Base-by-base conservation (phyloP, 2,888 invertebrate species). In the Rosalia funebris region DNA sequence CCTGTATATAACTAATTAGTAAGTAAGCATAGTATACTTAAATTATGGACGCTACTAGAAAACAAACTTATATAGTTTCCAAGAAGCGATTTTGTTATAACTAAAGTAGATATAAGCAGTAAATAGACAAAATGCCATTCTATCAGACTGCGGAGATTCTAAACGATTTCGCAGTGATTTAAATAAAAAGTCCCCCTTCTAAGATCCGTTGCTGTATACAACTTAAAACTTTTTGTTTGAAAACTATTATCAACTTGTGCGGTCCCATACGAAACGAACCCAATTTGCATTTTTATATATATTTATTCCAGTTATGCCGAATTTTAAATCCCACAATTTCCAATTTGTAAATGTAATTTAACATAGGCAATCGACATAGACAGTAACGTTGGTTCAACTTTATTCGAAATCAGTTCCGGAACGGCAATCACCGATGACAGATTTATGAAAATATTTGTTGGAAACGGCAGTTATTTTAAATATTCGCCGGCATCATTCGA, bases 361-460 rank as follows among this genome's bases (percentile, higher is more conserved):
- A 36, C 55, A 34, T 46, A 31, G 50, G 52, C 45, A 60, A 56
- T 46, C 56, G 60, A 25, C 48, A 36, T 39, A 50, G 56, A 56
- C 50, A 55, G 60, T 44, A 54, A 44, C 44, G 54, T 20, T 48
- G 41, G 25, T 42, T 48, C 46, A 72, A 73, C 66, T 72, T 72
- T 72, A 72, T 69, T 68, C 63, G 70, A 70, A 75, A 73, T 74
- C 74, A 74, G 73, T 76, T 76, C 73, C 75, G 73, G 72, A 71
- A 75, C 74, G 73, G 80, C 81, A 81, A 81, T 81, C 81, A 79
- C 78, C 78, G 77, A 76, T 81, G 82, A 81, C 81, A 82, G 82
- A 82, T 82, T 82, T 82, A 82, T 82, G 82, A 81, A 81, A 81
- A 82, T 82, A 82, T 82, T 82, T 81, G 81, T 80, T 77, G 73